These are phyloP conservation scores for Endomychus coccineus DNA, from an alignment of 2,888 invertebrate species.

Conservation along the genomic window DNA sequence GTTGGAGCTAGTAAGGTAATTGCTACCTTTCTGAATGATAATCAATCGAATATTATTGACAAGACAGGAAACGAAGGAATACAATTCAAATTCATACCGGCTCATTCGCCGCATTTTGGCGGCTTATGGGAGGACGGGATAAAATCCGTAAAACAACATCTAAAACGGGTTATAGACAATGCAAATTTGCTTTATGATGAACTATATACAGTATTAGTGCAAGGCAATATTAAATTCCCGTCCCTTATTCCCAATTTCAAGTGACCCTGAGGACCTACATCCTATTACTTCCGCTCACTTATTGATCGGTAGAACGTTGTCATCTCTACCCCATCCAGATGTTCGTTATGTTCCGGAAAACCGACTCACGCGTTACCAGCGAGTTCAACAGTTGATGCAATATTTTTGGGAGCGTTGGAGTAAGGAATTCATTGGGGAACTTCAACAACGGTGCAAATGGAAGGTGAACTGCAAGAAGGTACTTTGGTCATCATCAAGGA, in stretches of 20 bases:
- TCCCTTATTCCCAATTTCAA: conserved; percentile 27
- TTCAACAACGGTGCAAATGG: conserved; percentile 25
- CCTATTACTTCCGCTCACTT: conserved; percentile 30
- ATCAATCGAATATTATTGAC: not conserved
- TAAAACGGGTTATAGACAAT: conserved; percentile 26
- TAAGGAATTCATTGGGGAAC: conserved; percentile 25
- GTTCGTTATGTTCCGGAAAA: conserved; percentile 17
- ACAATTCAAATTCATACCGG: conserved; percentile 30
- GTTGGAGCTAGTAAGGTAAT: conserved; percentile 19
- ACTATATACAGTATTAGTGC: conserved; percentile 27
- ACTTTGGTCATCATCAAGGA: no score
- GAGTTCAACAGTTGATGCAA: conserved; percentile 23
- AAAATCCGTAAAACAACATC: conserved; percentile 31
- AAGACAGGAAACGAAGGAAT: conserved; percentile 9
- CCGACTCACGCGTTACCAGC: conserved; percentile 24
- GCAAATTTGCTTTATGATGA: conserved; percentile 29
- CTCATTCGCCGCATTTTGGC: conserved; percentile 30
- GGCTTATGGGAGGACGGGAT: conserved; percentile 36
- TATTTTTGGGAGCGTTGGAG: conserved; percentile 28
- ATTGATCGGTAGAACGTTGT: conserved; percentile 24
- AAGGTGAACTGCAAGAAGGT: no score
- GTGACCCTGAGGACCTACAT: conserved; percentile 26
- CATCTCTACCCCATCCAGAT: conserved; percentile 21
- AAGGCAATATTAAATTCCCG: conserved; percentile 33
- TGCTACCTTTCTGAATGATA: conserved; percentile 12